These are phyloP conservation scores for Drosophila nebulosa DNA, from an alignment of 1,140 invertebrate species.

Conservation along the genomic window DNA sequence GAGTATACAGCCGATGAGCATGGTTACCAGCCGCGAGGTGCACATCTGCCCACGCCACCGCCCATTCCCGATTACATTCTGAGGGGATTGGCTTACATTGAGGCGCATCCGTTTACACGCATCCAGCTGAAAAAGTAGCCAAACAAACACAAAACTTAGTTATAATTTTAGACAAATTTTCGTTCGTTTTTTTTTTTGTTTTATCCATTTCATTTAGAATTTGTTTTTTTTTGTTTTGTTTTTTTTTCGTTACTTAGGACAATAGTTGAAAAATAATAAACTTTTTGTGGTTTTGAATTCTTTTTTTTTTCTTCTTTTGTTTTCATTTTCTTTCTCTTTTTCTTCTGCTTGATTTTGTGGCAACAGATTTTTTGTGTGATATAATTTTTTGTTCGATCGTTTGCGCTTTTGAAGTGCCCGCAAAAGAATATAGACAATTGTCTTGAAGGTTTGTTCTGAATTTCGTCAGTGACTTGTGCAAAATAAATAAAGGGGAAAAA, in stretches of 20 bases:
- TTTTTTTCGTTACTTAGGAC: constrained; percentile 39
- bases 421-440: constrained; percentile 59
- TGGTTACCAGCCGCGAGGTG: constrained; percentile 88
- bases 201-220: no score
- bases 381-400: constrained; percentile 26
- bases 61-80: constrained; percentile 88
- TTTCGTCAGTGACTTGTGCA: neutral
- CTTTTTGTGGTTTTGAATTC: constrained; percentile 11
- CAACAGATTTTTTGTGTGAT: constrained; percentile 19
- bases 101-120: constrained; percentile 81
- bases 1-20: constrained; percentile 89
- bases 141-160: neutral
- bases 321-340: constrained; percentile 11
- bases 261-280: constrained; percentile 32
- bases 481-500: neutral
- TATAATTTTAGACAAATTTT: constrained; percentile 31
- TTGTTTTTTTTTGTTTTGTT: constrained; percentile 41
- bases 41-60: constrained; percentile 89
- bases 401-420: constrained; percentile 52
- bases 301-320: no score
- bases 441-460: neutral
- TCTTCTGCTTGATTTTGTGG: constrained; percentile 6
- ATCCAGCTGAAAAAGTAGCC: constrained; percentile 56
- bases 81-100: constrained; percentile 83
- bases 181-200: constrained; percentile 1